Evolutionary conservation across 2,888 invertebrate genomes (phyloP).

Genomic region (Drosophila emarginata): DNA sequence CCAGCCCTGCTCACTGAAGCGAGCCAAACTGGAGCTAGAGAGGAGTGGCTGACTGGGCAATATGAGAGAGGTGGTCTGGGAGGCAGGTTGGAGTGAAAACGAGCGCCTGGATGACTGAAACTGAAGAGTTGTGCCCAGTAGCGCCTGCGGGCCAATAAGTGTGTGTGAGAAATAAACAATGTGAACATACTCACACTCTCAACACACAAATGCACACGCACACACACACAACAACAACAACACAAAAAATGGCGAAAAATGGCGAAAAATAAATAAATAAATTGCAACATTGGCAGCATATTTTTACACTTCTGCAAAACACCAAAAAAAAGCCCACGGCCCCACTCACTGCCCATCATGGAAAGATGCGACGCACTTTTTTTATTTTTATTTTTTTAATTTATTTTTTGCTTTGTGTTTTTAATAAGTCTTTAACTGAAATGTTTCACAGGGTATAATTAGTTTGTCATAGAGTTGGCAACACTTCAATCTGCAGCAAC

Average conservation of each 20-base stretch:
- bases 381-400: neutral
- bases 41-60: constrained; percentile 11
- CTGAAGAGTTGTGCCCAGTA: constrained; percentile 58
- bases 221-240: constrained; percentile 57
- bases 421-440: constrained; percentile 45
- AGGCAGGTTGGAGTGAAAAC: too few relatives aligned
- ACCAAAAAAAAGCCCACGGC: constrained; percentile 73
- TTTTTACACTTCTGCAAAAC: constrained; percentile 70
- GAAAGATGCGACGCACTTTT: constrained; percentile 15
- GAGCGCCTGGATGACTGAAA: neutral
- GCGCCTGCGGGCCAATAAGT: constrained; percentile 77
- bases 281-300: constrained; percentile 78
- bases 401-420: constrained; percentile 13
- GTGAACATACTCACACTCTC: constrained; percentile 59
- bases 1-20: constrained; percentile 38
- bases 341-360: constrained; percentile 35
- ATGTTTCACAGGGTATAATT: constrained; percentile 51
- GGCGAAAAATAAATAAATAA: constrained; percentile 74
- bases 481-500: constrained; percentile 23
- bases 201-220: constrained; percentile 40
- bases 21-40: constrained; percentile 33
- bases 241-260: constrained; percentile 50
- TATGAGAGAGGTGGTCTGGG: constrained; percentile 3
- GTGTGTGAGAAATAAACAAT: constrained; percentile 78
- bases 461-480: constrained; percentile 51